These are phyloP conservation scores for Oryzias dopingdopingensis DNA, from an alignment of 2,797 vertebrate genomes.

Conservation along the genomic window DNA sequence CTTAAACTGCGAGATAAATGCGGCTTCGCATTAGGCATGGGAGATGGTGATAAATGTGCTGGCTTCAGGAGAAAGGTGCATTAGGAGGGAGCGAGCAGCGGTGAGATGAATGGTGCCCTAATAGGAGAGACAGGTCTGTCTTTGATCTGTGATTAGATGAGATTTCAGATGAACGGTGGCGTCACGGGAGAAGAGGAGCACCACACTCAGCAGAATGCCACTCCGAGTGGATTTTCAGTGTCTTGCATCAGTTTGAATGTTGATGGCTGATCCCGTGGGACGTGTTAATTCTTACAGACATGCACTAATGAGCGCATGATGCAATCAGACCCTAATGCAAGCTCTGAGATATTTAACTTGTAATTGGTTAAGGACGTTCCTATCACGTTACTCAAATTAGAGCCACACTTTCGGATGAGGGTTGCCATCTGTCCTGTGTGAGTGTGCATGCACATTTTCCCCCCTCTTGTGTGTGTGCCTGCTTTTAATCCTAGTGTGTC, in stretches of 20 bases:
- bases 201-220: slow-evolving; percentile 18
- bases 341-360: slow-evolving; percentile 41
- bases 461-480: not conserved
- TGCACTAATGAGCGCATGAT: slow-evolving; percentile 26
- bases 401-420: slow-evolving; percentile 51
- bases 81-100: slow-evolving; percentile 21
- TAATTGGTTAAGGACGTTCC: slow-evolving; percentile 74
- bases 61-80: slow-evolving; percentile 24
- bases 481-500: slow-evolving; percentile 57
- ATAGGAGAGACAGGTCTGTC: slow-evolving; percentile 34
- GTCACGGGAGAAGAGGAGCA: slow-evolving; percentile 34
- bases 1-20: slow-evolving; percentile 10
- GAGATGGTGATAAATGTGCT: slow-evolving; percentile 47
- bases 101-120: slow-evolving; percentile 34
- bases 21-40: slow-evolving; percentile 33
- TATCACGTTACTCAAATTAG: slow-evolving; percentile 68
- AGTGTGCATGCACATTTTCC: slow-evolving; percentile 17
- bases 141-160: slow-evolving; percentile 55
- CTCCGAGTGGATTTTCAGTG: slow-evolving; percentile 33
- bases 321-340: slow-evolving; percentile 22
- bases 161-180: slow-evolving; percentile 42
- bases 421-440: slow-evolving; percentile 61
- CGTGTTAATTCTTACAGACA: not conserved
- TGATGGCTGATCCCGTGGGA: slow-evolving; percentile 30
- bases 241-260: slow-evolving; percentile 45